Evolutionary conservation across 2,113 vertebrate species (phyloP).

Genomic region (Vidua macroura): DNA sequence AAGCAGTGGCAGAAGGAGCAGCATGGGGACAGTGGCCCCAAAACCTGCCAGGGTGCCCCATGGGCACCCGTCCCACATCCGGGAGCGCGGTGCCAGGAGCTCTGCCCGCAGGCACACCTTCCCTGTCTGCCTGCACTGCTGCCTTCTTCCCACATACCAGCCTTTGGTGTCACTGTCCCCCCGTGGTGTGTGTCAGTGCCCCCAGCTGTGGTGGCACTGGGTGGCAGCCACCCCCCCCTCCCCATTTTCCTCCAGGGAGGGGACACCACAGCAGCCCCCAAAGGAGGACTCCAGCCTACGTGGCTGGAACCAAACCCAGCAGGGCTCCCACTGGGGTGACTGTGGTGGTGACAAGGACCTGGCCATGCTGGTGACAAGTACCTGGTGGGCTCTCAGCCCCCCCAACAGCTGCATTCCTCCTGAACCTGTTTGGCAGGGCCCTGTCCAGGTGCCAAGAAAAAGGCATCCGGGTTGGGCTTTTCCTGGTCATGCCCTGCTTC

Average conservation of each 20-base stretch:
- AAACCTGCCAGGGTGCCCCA: background rate
- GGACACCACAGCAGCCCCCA: background rate
- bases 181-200: accelerated
- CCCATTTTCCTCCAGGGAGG: background rate
- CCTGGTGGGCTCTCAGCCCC: background rate
- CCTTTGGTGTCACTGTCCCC: background rate
- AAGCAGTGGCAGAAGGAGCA: background rate
- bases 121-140: background rate
- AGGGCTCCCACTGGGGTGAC: background rate
- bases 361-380: background rate
- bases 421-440: slow-evolving; percentile 36
- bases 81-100: background rate
- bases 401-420: slow-evolving; percentile 28
- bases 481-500: background rate
- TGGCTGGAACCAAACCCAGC: background rate
- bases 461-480: background rate
- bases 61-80: background rate
- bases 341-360: background rate
- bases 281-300: accelerated
- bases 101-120: background rate
- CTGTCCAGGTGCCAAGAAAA: background rate
- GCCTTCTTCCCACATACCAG: background rate
- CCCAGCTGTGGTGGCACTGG: background rate
- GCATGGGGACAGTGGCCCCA: background rate
- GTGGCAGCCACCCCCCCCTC: background rate